Conservation (phyloP, 2,113 vertebrate species). For the Rhinolophus sinicus region DNA sequence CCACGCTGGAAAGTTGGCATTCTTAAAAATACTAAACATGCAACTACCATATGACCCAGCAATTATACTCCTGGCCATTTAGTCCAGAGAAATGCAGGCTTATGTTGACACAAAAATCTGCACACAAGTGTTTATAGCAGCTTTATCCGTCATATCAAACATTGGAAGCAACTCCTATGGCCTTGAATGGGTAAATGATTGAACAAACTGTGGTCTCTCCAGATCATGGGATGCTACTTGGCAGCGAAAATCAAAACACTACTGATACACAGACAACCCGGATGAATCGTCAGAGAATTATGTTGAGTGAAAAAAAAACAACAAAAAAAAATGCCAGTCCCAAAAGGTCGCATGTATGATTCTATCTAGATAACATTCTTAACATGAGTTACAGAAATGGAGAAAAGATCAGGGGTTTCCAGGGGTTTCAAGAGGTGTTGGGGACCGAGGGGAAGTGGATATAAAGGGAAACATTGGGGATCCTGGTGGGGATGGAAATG, state of each 20-base stretch:
- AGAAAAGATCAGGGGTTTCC: not conserved
- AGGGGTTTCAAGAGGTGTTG: not conserved
- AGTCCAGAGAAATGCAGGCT: not conserved
- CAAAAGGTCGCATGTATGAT: not conserved
- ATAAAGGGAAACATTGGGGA: not conserved
- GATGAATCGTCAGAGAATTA: not conserved
- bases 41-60: not conserved
- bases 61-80: not conserved
- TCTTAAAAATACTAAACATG: not conserved
- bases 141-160: not conserved
- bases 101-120: not conserved
- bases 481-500: not conserved
- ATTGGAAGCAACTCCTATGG: not conserved
- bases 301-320: not conserved
- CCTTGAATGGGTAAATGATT: not conserved
- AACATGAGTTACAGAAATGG: not conserved
- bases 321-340: not conserved
- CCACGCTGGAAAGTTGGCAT: not conserved
- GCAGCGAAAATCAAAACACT: not conserved
- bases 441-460: not conserved
- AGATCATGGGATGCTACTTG: not conserved
- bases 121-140: not conserved
- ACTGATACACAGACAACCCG: not conserved
- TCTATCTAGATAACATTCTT: not conserved
- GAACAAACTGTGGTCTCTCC: not conserved